Conservation (phyloP, 1,140 invertebrate species). For the Drosophila bocqueti region DNA sequence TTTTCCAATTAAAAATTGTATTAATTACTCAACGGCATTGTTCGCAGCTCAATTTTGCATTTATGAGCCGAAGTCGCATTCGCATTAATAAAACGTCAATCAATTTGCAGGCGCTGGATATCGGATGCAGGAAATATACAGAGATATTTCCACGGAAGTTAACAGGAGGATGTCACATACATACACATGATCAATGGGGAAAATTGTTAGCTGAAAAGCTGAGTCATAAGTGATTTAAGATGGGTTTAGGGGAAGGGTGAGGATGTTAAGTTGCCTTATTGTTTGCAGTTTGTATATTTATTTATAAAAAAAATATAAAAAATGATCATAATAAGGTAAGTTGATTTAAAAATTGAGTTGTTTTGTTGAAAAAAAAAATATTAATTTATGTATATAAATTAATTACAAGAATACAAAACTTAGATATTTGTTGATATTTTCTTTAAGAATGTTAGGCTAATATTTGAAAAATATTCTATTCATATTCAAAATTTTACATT, state of each 20-base stretch:
- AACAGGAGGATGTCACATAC: neutral
- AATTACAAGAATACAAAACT: too few relatives aligned
- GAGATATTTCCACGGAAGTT: conserved; percentile 27
- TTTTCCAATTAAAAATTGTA: conserved; percentile 48
- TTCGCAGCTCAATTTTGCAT: conserved; percentile 32
- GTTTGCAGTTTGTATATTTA: neutral
- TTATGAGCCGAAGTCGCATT: conserved; percentile 29
- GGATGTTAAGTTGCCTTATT: neutral
- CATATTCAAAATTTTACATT: too few relatives aligned
- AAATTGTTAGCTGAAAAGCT: conserved; percentile 2
- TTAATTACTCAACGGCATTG: conserved; percentile 41
- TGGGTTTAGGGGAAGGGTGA: neutral
- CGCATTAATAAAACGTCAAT: conserved; percentile 42
- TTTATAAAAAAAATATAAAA: neutral
- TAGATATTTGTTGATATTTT: too few relatives aligned
- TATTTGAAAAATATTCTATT: too few relatives aligned
- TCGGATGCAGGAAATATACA: conserved; percentile 19
- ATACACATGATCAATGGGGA: neutral
- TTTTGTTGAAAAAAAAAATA: too few relatives aligned
- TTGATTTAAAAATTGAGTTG: neutral
- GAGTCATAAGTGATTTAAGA: neutral
- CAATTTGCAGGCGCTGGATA: conserved; percentile 12
- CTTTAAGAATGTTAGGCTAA: neutral
- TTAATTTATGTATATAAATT: neutral
- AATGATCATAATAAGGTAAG: neutral